Base-by-base conservation (phyloP, 2,888 invertebrate genomes). In the Parochlus steinenii region DNA sequence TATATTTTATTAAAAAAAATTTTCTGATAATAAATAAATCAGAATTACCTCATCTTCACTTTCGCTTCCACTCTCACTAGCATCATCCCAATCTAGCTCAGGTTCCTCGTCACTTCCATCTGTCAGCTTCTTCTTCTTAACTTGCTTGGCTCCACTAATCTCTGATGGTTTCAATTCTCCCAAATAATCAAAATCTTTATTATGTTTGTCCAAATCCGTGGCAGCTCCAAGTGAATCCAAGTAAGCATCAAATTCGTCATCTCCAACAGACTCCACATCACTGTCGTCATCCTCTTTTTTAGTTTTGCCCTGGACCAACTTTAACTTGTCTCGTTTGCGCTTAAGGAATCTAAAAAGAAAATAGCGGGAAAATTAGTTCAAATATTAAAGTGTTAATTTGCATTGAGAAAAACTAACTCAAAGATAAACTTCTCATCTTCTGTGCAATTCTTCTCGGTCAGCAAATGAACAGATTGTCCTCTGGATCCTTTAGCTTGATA, bases 341-440 rank as follows among this genome's bases (percentile, higher is more conserved):
- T 64, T 69, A 22, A 77, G 58, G 53, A 71, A 78, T 47, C 74
- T 76, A 48, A 49, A 56, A 46, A 58, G 58, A 41, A 51, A 57
- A n/a, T n/a, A n/a, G n/a, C n/a, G n/a, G n/a, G n/a, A 46, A 53
- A 8, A 18, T 18, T 16, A 18, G 7, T 10, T 15, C 18, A 33
- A 23, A 23, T 14, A 16, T 15, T n/a, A n/a, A 17, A 36, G 17
- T 22, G 34, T 31, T 16, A 15, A 16, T 29, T 5, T 25, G 12
- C 12, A n/a, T n/a, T n/a, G n/a, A n/a, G n/a, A n/a, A n/a, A n/a
- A n/a, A n/a, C n/a, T n/a, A n/a, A 29, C 40, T 43, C 40, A 37
- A 85, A 79, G 45, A 89, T 65, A 55, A 82, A 92, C 40, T 69
- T 64, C 55, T 97, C 95, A 48, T 97, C 95, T 1, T 82, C 83